Evolutionary conservation across 2,113 vertebrate species (phyloP).

Genomic region (Bothrops jararaca): DNA sequence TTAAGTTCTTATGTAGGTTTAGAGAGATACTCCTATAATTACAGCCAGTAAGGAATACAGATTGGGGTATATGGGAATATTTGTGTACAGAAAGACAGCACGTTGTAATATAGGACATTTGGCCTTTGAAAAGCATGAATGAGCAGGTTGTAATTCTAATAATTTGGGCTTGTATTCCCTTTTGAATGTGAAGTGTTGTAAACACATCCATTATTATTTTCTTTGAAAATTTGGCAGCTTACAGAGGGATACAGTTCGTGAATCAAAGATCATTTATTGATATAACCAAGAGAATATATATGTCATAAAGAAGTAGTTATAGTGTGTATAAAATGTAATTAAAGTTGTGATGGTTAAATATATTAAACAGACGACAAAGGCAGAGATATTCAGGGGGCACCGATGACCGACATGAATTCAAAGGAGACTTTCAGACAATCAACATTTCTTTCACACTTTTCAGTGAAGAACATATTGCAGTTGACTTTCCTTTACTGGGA

Average conservation of each 20-base stretch:
- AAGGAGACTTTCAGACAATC: neutral
- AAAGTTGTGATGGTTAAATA: neutral
- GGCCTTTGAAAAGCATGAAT: neutral
- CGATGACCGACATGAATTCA: neutral
- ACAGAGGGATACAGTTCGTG: neutral
- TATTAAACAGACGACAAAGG: neutral
- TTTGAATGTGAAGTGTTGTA: neutral
- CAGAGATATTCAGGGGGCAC: neutral
- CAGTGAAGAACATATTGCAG: neutral
- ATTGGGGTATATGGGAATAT: neutral
- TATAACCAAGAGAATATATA: neutral
- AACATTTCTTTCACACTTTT: neutral
- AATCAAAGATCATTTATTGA: neutral
- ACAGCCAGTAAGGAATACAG: neutral
- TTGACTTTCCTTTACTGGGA: neutral
- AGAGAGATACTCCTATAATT: neutral
- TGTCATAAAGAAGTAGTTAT: neutral
- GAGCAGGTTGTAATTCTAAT: neutral
- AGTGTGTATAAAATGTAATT: neutral
- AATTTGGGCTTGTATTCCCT: neutral
- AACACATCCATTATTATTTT: neutral
- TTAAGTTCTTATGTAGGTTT: neutral
- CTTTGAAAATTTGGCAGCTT: neutral
- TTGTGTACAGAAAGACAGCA: neutral
- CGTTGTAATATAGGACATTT: neutral